Conservation (phyloP, 2,113 vertebrate species). For the Mungos mungo region DNA sequence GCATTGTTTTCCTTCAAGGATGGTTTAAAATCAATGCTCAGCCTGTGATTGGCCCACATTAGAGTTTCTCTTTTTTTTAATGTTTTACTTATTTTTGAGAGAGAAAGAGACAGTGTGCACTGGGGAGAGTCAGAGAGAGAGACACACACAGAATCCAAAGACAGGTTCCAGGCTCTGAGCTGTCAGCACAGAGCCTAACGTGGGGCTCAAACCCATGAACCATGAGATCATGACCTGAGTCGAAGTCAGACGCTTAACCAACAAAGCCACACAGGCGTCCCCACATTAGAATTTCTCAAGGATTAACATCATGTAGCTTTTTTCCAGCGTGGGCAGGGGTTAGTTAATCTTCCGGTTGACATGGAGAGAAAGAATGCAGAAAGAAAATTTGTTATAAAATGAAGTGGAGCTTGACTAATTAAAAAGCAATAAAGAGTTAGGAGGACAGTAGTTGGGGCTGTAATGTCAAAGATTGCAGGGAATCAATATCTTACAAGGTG, state of each 20-base stretch:
- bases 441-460: background rate
- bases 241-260: no score
- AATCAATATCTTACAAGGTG: background rate
- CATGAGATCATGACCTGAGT: no score
- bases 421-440: background rate
- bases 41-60: background rate
- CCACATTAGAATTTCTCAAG: background rate
- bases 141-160: no score
- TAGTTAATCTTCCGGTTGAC: background rate
- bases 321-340: background rate
- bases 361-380: background rate
- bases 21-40: background rate
- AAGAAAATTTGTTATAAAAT: background rate
- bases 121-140: no score
- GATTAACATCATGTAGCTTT: background rate
- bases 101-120: no score
- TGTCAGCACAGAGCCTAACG: no score
- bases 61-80: background rate
- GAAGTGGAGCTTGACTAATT: background rate
- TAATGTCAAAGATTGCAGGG: background rate
- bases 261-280: no score
- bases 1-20: background rate
- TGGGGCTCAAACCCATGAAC: no score
- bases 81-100: no score
- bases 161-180: no score